phyloP scores from a whole-genome alignment of 2,888 invertebrate species.

The Nasonia oneida region DNA sequence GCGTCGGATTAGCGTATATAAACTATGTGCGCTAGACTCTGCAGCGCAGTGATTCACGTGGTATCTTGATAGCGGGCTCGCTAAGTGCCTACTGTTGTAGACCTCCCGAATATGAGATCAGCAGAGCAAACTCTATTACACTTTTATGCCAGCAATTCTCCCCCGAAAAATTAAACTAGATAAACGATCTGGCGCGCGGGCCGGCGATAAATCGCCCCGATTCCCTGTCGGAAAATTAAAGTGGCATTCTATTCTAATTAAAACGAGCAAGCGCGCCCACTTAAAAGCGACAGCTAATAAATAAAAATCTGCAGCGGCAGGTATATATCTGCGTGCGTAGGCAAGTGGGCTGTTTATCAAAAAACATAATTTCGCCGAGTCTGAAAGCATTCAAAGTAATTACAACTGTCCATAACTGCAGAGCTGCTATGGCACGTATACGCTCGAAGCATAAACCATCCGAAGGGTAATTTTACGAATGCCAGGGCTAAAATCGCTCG shows the following conservation, averaged over 20 bases:
- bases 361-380: neutral
- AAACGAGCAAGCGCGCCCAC: neutral
- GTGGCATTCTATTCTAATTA: conserved; percentile 8
- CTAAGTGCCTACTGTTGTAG: neutral
- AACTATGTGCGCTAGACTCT: conserved; percentile 12
- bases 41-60: conserved; percentile 17
- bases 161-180: conserved; percentile 2
- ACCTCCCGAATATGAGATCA: neutral
- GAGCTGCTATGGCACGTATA: neutral
- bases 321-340: neutral
- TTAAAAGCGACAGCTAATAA: conserved; percentile 24
- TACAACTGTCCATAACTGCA: conserved; percentile 37
- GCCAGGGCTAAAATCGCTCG: conserved; percentile 33
- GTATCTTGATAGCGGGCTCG: neutral
- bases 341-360: conserved; percentile 2
- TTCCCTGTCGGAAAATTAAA: neutral
- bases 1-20: conserved; percentile 4
- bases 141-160: neutral
- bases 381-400: conserved; percentile 34
- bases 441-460: conserved; percentile 30
- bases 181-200: neutral
- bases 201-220: neutral
- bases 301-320: neutral
- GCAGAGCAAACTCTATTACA: neutral
- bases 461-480: conserved; percentile 45